Evolutionary conservation across 2,113 vertebrate species (phyloP).

Genomic region (Illadopsis cleaveri): DNA sequence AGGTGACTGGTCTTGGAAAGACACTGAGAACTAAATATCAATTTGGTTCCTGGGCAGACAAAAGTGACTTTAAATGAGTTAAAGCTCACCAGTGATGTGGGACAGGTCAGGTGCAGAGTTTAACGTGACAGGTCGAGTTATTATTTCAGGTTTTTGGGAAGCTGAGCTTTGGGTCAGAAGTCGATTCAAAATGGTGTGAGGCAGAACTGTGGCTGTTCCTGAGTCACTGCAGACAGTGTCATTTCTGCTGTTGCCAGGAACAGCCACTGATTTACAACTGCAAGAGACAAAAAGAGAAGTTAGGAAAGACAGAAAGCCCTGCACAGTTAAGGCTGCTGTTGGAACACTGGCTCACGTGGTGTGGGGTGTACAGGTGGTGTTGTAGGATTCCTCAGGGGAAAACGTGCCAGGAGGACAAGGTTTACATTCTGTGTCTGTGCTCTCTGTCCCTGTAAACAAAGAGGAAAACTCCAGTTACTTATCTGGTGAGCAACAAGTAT

Average conservation of each 20-base stretch:
- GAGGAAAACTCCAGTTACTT: background rate
- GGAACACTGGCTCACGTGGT: conserved; percentile 44
- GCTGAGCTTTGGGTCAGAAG: background rate
- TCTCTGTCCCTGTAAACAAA: conserved; percentile 47
- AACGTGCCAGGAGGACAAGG: conserved; percentile 64
- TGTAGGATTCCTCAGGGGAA: conserved; percentile 54
- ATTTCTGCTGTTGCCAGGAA: conserved; percentile 37
- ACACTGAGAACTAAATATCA: background rate
- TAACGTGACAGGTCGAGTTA: background rate
- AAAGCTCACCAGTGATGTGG: background rate
- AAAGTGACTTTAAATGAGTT: background rate
- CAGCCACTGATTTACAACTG: conserved; percentile 55
- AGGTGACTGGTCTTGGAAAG: background rate
- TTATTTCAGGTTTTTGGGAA: background rate
- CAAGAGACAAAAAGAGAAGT: background rate
- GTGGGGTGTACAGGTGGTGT: conserved; percentile 59
- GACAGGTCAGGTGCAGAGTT: background rate
- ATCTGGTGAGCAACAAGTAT: background rate
- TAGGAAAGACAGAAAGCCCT: background rate
- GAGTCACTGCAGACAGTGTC: conserved; percentile 41
- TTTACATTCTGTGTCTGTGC: conserved; percentile 33
- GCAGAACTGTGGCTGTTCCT: background rate
- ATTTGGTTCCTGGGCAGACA: background rate
- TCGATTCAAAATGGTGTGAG: background rate
- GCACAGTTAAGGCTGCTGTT: background rate